Base-by-base conservation (phyloP, 2,797 vertebrate species). In the Prunella strophiata region DNA sequence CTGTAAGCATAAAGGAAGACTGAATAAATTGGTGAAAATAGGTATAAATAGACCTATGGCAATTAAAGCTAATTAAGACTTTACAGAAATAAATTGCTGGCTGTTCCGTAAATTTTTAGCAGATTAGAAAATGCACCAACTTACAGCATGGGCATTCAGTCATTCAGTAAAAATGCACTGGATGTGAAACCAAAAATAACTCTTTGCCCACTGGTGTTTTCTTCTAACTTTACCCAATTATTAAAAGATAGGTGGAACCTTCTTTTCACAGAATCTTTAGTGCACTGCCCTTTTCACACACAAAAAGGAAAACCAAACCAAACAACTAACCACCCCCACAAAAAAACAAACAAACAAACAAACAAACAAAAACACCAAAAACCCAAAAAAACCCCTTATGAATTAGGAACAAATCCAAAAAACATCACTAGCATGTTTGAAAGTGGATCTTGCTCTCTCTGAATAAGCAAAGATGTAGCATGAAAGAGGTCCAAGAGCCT, bases 1-100 rank as follows among this genome's bases (percentile, higher is more conserved):
- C 50, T 96, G 43, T 94, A 96, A 94, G 94, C 93, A 93, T 76
- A 94, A 95, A 94, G 87, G 89, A 95, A 91, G 59, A 67, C 62
- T 59, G 51, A 91, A 74, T 42, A 94, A 93, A 93, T 68, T 68
- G 71, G 45, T 89, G 61, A 83, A 94, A 96, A 95, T 85, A 96
- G 88, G 82, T 85, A 58, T 84, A 89, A 78, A 96, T 66, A 92
- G 74, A 91, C 47, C 58, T 89, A 55, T 78, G 29, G 32, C 34
- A 58, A 93, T 87, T 84, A 91, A 89, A 91, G 74, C 23, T 80
- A 91, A 94, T 82, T 93, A 93, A 96, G 81, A 75, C 43, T 78
- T 66, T 57, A 79, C 32, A 47, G 34, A 92, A 85, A 62, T 76
- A 92, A 91, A 88, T 54, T 87, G 18, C 75, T 91, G 65, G 34